Conservation (phyloP, 1,140 invertebrate genomes). For the Batillaria attramentaria region DNA sequence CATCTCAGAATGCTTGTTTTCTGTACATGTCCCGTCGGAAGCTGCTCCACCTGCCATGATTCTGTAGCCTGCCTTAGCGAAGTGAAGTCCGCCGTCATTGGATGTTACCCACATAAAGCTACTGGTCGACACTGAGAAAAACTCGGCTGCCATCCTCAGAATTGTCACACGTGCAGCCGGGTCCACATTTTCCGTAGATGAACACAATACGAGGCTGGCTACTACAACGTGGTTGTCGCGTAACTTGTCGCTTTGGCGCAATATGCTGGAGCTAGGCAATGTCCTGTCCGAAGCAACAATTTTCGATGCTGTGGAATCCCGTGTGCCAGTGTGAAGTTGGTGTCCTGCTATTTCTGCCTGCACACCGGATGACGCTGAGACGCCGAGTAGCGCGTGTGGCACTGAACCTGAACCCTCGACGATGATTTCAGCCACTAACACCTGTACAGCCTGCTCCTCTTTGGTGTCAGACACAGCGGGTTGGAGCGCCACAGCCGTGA, state of each 20-base stretch:
- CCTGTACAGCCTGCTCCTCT: too few relatives aligned
- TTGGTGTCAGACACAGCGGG: too few relatives aligned
- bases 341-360: background rate
- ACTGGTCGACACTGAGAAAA: background rate
- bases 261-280: background rate
- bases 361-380: too few relatives aligned
- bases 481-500: too few relatives aligned
- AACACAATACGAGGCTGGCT: slow-evolving; percentile 11
- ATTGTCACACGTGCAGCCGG: background rate
- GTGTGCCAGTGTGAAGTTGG: background rate
- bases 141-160: background rate
- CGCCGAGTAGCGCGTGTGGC: too few relatives aligned
- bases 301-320: background rate
- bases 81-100: background rate
- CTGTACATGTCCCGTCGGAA: background rate
- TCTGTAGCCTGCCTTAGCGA: background rate
- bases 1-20: slow-evolving; percentile 9
- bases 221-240: background rate
- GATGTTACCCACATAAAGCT: background rate
- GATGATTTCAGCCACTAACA: too few relatives aligned
- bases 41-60: background rate
- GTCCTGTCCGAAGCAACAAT: background rate
- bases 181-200: background rate
- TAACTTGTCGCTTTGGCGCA: background rate
- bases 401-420: too few relatives aligned